Evolutionary conservation across 1,140 invertebrate species (phyloP), one percentile per base, ranked within the genome.

Genomic region (Aradophagus sp.): DNA sequence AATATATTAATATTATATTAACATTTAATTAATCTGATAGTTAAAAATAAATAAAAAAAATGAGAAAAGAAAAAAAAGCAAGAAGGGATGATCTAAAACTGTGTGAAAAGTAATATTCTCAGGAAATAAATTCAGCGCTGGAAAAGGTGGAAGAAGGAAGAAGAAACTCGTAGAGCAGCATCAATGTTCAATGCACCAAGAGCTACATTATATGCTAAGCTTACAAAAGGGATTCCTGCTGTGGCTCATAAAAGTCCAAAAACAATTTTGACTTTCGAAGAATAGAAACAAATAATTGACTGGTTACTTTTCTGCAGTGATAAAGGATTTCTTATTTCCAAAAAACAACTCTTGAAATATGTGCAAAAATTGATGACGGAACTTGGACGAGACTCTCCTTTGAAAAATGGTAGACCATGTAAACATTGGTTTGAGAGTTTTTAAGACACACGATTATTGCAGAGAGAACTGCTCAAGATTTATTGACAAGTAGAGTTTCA

Each of bases 401-500:
- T 81, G 38, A 76, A 56, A 38, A 50, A 78, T 41, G 45, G 48
- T 34, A 71, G 67, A 48, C 76, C 76, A 12, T 72, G 72, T 23
- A 48, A 53, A 26, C 69, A 67, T 45, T 77, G 74, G 74, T 75
- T 65, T 23, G 15, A 29, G 5, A 13, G 14, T 19, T 78, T 78
- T 73, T 47, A 12, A 13, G 75, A 27, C 72, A 78, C 39, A 50
- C 35, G n/a, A 39, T 53, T 35, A 17, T 77, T 11, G 44, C 27
- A 10, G 11, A 26, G 31, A 61, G 65, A 42, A 36, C 66, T 7
- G 6, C 65, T 17, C 70, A 78, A 71, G 78, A 77, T 59, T 47
- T 76, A 17, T 75, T 55, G 8, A 38, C 10, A 1, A 44, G 56
- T 13, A 32, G 67, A 72, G 72, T 63, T 42, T 15, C 35, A n/a